phyloP scores from a whole-genome alignment of 2,888 invertebrate genomes.

The Pyrrhosoma nymphula region DNA sequence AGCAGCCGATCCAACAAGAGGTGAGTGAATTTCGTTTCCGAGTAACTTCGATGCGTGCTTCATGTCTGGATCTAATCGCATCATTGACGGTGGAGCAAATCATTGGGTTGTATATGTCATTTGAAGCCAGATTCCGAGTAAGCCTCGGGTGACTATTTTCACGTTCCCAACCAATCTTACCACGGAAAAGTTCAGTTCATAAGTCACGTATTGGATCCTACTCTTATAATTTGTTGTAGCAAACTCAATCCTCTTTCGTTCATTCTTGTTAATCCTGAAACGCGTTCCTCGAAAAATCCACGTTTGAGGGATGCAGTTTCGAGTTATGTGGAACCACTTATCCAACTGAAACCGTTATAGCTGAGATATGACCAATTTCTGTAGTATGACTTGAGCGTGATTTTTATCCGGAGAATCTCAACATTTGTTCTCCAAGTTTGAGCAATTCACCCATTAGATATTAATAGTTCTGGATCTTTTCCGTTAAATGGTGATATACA shows the following conservation, averaged over 20 bases:
- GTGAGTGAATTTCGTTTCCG: not conserved
- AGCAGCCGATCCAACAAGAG: not conserved
- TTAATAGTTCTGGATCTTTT: no score
- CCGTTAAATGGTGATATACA: no score
- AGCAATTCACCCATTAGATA: no score
- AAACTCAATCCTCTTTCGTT: not conserved
- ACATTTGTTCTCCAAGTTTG: not conserved
- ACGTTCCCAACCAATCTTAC: not conserved
- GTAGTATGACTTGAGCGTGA: not conserved
- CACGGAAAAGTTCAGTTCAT: not conserved
- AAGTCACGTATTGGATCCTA: slow-evolving; percentile 10
- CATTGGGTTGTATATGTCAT: slow-evolving; percentile 14
- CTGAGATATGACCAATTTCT: not conserved
- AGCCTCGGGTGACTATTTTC: not conserved
- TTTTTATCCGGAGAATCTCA: not conserved
- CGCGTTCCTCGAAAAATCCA: not conserved
- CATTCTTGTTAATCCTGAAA: not conserved
- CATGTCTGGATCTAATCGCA: not conserved
- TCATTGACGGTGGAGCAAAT: not conserved
- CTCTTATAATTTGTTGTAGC: not conserved
- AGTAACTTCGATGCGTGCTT: not conserved
- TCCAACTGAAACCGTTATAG: not conserved
- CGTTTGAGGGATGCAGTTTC: not conserved
- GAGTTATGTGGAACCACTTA: not conserved
- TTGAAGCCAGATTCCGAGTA: not conserved